Conservation (phyloP, 2,888 invertebrate genomes). For the Cynaeus angustus region DNA sequence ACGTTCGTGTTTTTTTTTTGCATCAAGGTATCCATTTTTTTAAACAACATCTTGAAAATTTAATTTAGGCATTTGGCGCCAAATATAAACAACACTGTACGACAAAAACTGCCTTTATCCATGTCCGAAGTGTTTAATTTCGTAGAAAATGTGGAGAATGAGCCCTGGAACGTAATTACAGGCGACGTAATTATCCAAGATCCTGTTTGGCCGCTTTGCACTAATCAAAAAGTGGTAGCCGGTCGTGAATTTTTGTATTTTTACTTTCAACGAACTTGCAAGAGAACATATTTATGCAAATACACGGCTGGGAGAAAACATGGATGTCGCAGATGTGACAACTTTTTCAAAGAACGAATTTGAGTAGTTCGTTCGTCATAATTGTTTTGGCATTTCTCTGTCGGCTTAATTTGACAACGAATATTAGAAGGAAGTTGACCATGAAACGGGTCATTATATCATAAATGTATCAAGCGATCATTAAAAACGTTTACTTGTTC, state of each 20-base stretch:
- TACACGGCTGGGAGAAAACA: conserved; percentile 34
- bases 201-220: conserved; percentile 59
- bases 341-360: not conserved
- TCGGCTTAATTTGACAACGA: conserved; percentile 16
- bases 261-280: conserved; percentile 55
- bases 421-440: conserved; percentile 31
- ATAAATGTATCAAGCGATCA: conserved; percentile 8
- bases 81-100: not conserved
- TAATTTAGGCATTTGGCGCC: too few relatives aligned
- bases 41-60: too few relatives aligned
- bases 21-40: too few relatives aligned
- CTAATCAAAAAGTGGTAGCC: conserved; percentile 58
- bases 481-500: conserved; percentile 5
- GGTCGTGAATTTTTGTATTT: conserved; percentile 53
- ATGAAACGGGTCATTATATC: conserved; percentile 29
- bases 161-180: conserved; percentile 12
- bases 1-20: too few relatives aligned
- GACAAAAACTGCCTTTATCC: not conserved
- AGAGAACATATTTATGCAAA: conserved; percentile 59
- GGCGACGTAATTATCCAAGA: conserved; percentile 48
- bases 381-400: conserved; percentile 1
- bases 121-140: conserved; percentile 2
- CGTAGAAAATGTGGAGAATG: not conserved
- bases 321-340: not conserved
- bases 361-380: not conserved